phyloP scores from a whole-genome alignment of 2,113 vertebrate genomes.

The Anhinga rufa region DNA sequence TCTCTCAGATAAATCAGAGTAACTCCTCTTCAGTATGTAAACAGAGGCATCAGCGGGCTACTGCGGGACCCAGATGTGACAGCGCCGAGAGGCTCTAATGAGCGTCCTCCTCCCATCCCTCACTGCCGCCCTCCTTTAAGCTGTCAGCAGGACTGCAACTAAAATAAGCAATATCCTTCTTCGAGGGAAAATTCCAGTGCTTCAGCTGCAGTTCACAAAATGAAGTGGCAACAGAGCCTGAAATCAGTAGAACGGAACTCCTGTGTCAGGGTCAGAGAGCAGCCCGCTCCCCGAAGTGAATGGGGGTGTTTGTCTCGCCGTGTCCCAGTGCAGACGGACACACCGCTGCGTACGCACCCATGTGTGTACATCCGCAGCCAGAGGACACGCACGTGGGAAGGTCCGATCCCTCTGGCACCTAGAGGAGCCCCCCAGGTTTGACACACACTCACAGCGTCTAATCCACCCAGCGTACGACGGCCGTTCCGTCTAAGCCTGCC shows the following conservation, averaged over 20 bases:
- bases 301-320: fast-evolving
- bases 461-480: fast-evolving
- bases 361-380: fast-evolving
- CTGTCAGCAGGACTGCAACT: neutral
- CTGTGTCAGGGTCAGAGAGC: neutral
- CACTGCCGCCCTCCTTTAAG: neutral
- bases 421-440: neutral
- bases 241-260: neutral
- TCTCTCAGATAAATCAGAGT: neutral
- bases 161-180: neutral
- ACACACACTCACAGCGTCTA: fast-evolving
- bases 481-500: fast-evolving
- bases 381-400: neutral
- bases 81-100: fast-evolving
- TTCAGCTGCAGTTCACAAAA: neutral
- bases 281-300: neutral
- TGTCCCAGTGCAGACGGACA: neutral
- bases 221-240: neutral
- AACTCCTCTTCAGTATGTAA: neutral
- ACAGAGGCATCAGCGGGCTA: neutral
- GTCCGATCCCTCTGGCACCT: fast-evolving
- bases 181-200: neutral
- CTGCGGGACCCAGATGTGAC: neutral
- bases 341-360: fast-evolving
- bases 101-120: neutral